These are phyloP conservation scores for Motacilla alba DNA, from an alignment of 2,113 vertebrate genomes.

Conservation along the genomic window DNA sequence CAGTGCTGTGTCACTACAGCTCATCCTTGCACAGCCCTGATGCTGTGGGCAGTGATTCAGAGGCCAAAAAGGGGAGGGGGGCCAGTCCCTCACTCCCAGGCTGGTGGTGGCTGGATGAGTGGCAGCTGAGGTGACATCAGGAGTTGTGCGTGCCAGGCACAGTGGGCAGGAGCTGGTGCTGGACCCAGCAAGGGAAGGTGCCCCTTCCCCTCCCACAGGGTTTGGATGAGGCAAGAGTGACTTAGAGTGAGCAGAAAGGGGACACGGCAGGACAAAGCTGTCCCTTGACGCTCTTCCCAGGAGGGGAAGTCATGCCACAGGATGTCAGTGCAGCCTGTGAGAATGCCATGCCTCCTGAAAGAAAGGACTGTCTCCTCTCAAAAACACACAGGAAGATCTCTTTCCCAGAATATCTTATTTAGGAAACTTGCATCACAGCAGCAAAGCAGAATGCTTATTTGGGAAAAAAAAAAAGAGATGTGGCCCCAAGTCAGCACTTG, in stretches of 20 bases:
- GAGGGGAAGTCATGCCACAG: not conserved
- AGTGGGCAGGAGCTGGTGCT: not conserved
- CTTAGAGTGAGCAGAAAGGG: not conserved
- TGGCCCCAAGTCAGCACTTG: not conserved
- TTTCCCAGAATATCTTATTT: slow-evolving; percentile 61
- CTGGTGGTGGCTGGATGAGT: not conserved
- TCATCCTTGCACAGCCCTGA: not conserved
- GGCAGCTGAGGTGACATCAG: not conserved
- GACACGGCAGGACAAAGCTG: not conserved
- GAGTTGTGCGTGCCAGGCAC: not conserved
- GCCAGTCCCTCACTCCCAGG: not conserved
- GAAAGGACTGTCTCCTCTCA: not conserved
- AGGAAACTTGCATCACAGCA: slow-evolving; percentile 44
- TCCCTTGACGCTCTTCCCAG: not conserved
- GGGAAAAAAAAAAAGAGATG: slow-evolving; percentile 12
- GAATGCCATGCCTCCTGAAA: slow-evolving; percentile 14
- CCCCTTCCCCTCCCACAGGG: not conserved
- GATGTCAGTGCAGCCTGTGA: slow-evolving; percentile 48
- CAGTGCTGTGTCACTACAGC: not conserved
- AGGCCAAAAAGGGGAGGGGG: fast-evolving
- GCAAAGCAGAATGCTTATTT: slow-evolving; percentile 44
- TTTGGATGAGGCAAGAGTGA: not conserved
- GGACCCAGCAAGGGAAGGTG: not conserved
- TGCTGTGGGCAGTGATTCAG: not conserved
- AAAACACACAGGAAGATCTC: slow-evolving; percentile 27